Conservation (phyloP, 1,140 invertebrate genomes). For the Caenorhabditis latens region DNA sequence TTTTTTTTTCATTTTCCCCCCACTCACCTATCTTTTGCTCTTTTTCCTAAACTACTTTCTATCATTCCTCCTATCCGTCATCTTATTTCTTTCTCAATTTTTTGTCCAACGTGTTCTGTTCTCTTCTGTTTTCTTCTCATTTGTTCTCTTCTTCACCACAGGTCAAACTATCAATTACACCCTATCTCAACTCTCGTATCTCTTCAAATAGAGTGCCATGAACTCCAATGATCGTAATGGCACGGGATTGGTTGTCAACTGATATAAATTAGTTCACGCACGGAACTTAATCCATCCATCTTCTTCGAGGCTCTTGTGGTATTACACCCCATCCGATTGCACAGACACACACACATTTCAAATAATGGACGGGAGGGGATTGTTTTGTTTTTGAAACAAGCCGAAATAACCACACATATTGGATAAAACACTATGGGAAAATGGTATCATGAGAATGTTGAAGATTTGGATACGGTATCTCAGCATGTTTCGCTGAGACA, state of each 20-base stretch:
- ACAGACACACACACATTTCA: conserved; percentile 16
- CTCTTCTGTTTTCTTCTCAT: conserved; percentile 6
- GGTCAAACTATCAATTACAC: conserved; percentile 52
- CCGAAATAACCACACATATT: not conserved
- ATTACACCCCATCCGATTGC: conserved; percentile 12
- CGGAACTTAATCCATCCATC: conserved; percentile 40
- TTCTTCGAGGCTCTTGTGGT: conserved; percentile 53
- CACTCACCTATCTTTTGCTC: conserved; percentile 38
- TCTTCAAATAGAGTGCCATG: not conserved
- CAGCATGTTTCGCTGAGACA: too few relatives aligned
- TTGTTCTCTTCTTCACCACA: conserved; percentile 47
- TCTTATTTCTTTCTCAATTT: not conserved
- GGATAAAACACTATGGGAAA: not conserved
- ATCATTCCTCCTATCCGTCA: conserved; percentile 40
- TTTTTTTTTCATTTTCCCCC: not conserved
- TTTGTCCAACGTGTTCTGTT: conserved; percentile 12
- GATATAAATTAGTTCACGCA: conserved; percentile 52
- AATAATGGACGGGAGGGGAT: conserved; percentile 45
- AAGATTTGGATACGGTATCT: too few relatives aligned
- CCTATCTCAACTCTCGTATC: not conserved
- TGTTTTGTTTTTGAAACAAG: conserved; percentile 42
- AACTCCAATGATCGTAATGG: not conserved
- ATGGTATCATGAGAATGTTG: too few relatives aligned
- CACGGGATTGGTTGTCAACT: conserved; percentile 1
- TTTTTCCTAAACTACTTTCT: conserved; percentile 20